Conservation (phyloP, 37 sponge, comb jelly and placozoan species). For the Chondrosia reniformis region DNA sequence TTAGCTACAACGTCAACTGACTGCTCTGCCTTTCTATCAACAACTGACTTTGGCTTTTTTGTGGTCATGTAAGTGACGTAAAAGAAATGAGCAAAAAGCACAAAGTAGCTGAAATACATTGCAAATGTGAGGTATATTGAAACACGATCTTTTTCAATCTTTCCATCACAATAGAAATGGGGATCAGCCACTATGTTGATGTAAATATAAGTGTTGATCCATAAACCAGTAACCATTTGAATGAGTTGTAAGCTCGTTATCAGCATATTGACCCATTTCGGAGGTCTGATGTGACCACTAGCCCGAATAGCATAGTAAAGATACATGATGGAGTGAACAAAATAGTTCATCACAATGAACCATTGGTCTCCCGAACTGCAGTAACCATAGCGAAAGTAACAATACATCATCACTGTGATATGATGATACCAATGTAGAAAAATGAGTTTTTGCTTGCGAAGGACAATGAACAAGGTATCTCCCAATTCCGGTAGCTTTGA, state of each 20-base stretch:
- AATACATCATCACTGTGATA: conserved; percentile 89
- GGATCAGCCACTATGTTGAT: conserved; percentile 24
- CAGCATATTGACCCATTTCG: conserved; percentile 66
- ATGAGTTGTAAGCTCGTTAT: conserved; percentile 82
- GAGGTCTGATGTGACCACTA: conserved; percentile 45
- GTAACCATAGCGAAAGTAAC: conserved; percentile 74
- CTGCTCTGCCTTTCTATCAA: no score
- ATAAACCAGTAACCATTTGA: conserved; percentile 86
- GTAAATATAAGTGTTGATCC: conserved; percentile 25
- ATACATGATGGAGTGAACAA: conserved; percentile 94
- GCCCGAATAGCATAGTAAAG: conserved; percentile 82
- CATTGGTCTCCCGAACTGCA: conserved; percentile 41
- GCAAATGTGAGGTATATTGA: conserved; percentile 33
- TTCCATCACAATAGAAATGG: conserved; percentile 48
- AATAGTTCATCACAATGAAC: conserved; percentile 79
- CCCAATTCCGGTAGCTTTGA: conserved; percentile 80
- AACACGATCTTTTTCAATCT: conserved; percentile 28
- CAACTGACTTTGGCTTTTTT: no score
- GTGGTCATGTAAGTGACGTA: conserved; percentile 53
- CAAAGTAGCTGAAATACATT: conserved; percentile 82
- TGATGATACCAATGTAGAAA: conserved; percentile 99
- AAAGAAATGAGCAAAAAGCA: conserved; percentile 86
- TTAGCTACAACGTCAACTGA: no score
- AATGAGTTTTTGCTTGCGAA: conserved; percentile 76
- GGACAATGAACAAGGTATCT: conserved; percentile 90